These are phyloP conservation scores for Antennarius striatus DNA, from an alignment of 2,113 vertebrate genomes.

Conservation along the genomic window DNA sequence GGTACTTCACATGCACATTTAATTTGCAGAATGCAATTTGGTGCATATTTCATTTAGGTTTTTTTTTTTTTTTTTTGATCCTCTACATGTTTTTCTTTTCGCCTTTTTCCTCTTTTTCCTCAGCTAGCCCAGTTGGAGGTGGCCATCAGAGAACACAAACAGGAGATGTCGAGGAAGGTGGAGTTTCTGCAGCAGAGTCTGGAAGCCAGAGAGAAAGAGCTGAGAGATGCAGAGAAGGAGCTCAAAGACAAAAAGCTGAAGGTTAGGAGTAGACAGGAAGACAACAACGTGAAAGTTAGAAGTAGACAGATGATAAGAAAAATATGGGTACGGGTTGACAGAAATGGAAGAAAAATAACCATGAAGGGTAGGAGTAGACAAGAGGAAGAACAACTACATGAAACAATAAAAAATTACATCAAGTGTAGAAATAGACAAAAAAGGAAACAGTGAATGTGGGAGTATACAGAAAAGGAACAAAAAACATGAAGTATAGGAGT, in stretches of 20 bases:
- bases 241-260: conserved; percentile 83
- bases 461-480: too few relatives aligned
- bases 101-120: background rate
- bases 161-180: conserved; percentile 90
- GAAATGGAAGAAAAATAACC: too few relatives aligned
- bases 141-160: conserved; percentile 87
- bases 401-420: too few relatives aligned
- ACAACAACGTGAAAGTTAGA: too few relatives aligned
- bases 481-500: too few relatives aligned
- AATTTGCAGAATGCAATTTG: background rate
- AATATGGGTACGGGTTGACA: too few relatives aligned
- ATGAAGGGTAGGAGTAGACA: too few relatives aligned
- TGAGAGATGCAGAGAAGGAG: conserved; percentile 83
- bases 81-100: background rate
- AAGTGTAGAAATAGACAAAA: too few relatives aligned
- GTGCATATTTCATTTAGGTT: too few relatives aligned
- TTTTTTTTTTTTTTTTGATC: background rate
- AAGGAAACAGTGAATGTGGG: too few relatives aligned
- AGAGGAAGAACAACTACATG: too few relatives aligned
- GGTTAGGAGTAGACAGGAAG: conserved; percentile 70
- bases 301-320: too few relatives aligned
- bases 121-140: conserved; percentile 91
- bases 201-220: conserved; percentile 83
- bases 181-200: conserved; percentile 84
- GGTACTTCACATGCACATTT: conserved; percentile 71